These are phyloP conservation scores for Meghimatium bilineatum DNA, from an alignment of 2,888 invertebrate genomes.

Conservation along the genomic window DNA sequence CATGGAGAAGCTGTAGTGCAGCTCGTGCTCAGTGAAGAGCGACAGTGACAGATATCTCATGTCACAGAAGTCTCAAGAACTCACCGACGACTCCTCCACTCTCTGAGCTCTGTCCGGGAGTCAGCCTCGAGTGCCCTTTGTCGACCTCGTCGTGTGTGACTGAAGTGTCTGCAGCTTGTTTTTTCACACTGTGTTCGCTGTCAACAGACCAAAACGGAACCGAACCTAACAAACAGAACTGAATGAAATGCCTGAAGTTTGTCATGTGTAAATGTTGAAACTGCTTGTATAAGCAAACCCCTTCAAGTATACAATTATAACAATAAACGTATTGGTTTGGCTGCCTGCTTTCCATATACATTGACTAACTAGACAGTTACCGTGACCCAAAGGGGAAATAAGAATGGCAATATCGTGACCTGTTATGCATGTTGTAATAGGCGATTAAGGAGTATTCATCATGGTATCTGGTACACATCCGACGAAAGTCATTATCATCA, in stretches of 20 bases:
- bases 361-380: no score
- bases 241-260: not conserved
- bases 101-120: constrained; percentile 8
- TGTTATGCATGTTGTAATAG: no score
- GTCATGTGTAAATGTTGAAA: not conserved
- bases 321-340: no score
- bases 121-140: constrained; percentile 9
- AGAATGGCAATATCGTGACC: no score
- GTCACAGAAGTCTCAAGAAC: not conserved
- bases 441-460: no score
- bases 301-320: no score
- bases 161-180: constrained; percentile 36
- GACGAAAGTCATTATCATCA: no score
- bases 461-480: no score
- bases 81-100: not conserved
- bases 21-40: not conserved
- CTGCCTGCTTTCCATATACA: no score
- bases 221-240: not conserved
- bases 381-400: no score
- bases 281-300: not conserved
- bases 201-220: not conserved
- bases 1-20: not conserved
- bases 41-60: constrained; percentile 12
- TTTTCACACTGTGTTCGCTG: constrained; percentile 19
- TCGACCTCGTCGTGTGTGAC: not conserved